These are phyloP conservation scores for Pipistrellus pipistrellus DNA, from an alignment of 2,797 vertebrate species.

Conservation along the genomic window DNA sequence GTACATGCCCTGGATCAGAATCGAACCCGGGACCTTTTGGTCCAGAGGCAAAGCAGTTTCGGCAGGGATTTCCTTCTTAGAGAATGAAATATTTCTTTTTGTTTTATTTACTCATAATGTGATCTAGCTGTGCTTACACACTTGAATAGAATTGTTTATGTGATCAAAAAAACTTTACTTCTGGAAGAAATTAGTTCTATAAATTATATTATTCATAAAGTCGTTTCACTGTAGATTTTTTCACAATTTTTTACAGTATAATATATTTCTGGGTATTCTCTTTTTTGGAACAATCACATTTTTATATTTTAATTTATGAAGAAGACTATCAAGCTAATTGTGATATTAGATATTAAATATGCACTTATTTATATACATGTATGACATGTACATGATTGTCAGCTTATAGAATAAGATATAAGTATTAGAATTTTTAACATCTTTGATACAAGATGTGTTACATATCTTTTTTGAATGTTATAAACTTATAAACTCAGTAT, in stretches of 20 bases:
- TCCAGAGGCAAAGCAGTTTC: too few relatives aligned
- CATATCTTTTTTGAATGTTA: not conserved
- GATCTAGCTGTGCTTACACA: not conserved
- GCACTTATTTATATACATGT: not conserved
- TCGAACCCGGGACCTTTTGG: too few relatives aligned
- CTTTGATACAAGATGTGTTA: not conserved
- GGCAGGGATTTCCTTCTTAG: not conserved
- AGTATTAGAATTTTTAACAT: not conserved
- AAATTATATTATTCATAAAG: conserved; percentile 56
- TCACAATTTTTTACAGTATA: conserved; percentile 35
- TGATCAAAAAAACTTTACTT: conserved; percentile 47
- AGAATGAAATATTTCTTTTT: conserved; percentile 6
- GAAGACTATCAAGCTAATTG: not conserved
- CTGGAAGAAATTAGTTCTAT: conserved; percentile 36
- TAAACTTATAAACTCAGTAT: not conserved
- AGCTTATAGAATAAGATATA: not conserved
- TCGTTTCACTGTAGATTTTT: not conserved
- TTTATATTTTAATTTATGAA: not conserved
- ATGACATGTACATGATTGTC: not conserved
- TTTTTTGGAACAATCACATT: not conserved
- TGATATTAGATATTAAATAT: not conserved
- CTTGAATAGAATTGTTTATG: not conserved
- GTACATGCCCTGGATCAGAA: too few relatives aligned
- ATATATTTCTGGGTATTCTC: not conserved
- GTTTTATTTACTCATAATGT: conserved; percentile 66